Evolutionary conservation across 2,797 vertebrate genomes (phyloP).

Genomic region (Heliangelus exortis): DNA sequence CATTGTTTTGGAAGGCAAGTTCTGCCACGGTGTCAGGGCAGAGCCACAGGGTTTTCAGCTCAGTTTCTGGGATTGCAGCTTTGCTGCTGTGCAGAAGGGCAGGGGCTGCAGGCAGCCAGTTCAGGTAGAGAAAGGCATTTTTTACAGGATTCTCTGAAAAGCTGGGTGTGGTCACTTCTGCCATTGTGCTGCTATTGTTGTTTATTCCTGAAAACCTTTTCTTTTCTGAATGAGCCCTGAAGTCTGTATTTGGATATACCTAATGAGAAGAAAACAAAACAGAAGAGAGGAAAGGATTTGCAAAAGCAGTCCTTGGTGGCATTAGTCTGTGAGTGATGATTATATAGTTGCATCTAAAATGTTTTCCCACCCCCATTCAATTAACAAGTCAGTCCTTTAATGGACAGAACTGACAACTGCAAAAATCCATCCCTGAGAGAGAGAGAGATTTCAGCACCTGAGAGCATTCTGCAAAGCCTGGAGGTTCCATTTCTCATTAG

Average conservation of each 20-base stretch:
- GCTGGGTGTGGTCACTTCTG: background rate
- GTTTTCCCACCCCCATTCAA: slow-evolving; percentile 20
- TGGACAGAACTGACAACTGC: slow-evolving; percentile 12
- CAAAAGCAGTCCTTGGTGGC: background rate
- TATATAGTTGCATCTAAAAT: slow-evolving; percentile 30
- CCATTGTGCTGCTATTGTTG: background rate
- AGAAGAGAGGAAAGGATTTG: background rate
- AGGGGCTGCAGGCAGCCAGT: background rate
- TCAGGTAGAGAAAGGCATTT: background rate
- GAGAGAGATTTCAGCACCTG: slow-evolving; percentile 1
- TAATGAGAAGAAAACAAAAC: slow-evolving; percentile 25
- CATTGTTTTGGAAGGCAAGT: background rate
- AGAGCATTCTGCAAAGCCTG: background rate
- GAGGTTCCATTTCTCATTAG: background rate
- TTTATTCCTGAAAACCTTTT: background rate
- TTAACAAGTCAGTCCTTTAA: slow-evolving; percentile 35
- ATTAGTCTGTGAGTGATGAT: background rate
- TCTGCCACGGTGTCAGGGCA: background rate
- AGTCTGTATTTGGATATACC: background rate
- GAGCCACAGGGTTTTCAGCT: background rate
- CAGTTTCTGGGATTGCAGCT: background rate
- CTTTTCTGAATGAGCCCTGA: background rate
- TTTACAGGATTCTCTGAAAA: background rate
- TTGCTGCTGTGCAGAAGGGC: background rate
- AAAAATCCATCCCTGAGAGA: background rate